phyloP scores from a whole-genome alignment of 2,888 invertebrate species.

The Rutpela maculata region DNA sequence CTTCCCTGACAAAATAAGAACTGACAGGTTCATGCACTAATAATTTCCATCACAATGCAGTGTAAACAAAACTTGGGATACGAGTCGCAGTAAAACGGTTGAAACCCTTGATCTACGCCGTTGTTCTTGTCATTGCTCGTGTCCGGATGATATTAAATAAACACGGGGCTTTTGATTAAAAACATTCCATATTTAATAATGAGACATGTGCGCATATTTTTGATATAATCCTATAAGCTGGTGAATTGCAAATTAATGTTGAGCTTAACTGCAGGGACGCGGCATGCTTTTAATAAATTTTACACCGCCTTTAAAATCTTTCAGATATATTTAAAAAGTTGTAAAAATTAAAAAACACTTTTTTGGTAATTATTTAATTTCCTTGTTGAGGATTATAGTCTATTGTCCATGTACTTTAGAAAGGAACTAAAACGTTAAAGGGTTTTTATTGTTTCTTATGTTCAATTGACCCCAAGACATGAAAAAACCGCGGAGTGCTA shows the following conservation, averaged over 20 bases:
- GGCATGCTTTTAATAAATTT: neutral
- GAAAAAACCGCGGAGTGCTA: no score
- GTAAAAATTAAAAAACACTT: neutral
- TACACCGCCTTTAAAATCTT: neutral
- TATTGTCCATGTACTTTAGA: no score
- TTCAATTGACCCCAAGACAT: no score
- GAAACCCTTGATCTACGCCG: constrained; percentile 28
- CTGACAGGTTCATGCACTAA: constrained; percentile 21
- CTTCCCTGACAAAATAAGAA: neutral
- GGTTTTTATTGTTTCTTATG: no score
- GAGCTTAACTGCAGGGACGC: neutral
- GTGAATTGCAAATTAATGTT: constrained; percentile 26
- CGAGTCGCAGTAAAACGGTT: constrained; percentile 1
- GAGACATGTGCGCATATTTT: constrained; percentile 17
- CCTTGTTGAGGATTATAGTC: no score
- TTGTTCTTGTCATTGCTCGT: constrained; percentile 14
- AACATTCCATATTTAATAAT: constrained; percentile 25
- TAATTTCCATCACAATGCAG: neutral
- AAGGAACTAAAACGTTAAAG: no score
- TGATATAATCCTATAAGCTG: constrained; percentile 19
- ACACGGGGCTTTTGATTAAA: constrained; percentile 9
- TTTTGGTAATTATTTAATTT: no score
- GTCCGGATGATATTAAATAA: constrained; percentile 9
- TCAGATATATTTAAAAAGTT: neutral
- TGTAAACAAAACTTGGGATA: constrained; percentile 8